Percentiles rank a stretch among this genome's conserved stretches.
Conservation (phyloP, 2,113 vertebrate species). For the Crotophaga sulcirostris region DNA sequence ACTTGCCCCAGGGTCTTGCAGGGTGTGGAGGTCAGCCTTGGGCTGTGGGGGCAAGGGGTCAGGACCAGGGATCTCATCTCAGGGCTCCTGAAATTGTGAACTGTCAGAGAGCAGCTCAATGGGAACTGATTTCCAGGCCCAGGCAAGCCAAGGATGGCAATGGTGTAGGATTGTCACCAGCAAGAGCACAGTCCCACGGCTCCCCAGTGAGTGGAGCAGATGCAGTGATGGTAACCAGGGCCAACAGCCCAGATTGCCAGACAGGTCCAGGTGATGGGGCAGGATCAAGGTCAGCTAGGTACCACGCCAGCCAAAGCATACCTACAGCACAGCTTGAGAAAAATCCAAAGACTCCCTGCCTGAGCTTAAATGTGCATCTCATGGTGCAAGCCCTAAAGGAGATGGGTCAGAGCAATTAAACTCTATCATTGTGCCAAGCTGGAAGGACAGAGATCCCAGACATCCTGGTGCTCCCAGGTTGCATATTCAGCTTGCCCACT, state of each 20-base stretch:
- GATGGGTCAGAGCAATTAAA: neutral
- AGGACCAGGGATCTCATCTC: neutral
- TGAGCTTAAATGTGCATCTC: neutral
- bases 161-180: neutral
- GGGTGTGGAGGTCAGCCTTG: neutral
- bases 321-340: neutral
- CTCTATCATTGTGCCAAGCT: neutral
- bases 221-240: neutral
- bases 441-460: neutral
- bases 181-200: neutral
- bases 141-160: neutral
- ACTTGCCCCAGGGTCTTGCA: neutral
- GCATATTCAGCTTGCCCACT: neutral
- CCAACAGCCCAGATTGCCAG: neutral
- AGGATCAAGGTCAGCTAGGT: neutral
- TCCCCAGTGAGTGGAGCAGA: neutral
- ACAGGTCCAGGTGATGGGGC: neutral
- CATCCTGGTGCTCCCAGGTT: neutral
- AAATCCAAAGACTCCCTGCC: neutral
- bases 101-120: neutral
- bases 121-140: neutral
- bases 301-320: neutral
- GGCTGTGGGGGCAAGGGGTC: neutral
- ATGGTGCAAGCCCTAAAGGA: neutral
- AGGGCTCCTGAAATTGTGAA: neutral